phyloP scores from a whole-genome alignment of 1,140 invertebrate species.

The Bombus superbus region DNA sequence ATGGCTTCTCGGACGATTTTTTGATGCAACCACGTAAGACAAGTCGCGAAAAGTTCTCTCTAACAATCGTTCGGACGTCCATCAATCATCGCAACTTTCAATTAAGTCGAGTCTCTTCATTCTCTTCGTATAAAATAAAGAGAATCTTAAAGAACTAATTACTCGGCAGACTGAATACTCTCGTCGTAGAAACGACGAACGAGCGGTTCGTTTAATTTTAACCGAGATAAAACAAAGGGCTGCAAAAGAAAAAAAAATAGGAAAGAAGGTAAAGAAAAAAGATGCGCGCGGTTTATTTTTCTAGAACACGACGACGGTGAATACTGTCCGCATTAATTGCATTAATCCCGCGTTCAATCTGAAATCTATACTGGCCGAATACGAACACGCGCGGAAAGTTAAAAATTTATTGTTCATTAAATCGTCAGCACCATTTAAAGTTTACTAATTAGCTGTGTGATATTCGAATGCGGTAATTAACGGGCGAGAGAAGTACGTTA shows the following conservation, averaged over 20 bases:
- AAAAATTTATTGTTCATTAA: constrained; percentile 46
- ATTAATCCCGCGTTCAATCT: background rate
- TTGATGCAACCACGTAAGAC: background rate
- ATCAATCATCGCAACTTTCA: constrained; percentile 32
- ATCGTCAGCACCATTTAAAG: constrained; percentile 29
- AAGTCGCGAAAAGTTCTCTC: background rate
- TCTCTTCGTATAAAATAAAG: background rate
- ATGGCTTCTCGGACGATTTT: background rate
- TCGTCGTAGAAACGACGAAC: background rate
- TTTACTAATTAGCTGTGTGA: constrained; percentile 42
- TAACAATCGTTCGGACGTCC: background rate
- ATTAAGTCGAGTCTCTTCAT: background rate
- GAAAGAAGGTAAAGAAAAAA: too few relatives aligned
- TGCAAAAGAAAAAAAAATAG: background rate
- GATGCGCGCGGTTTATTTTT: background rate
- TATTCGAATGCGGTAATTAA: constrained; percentile 30
- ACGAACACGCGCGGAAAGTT: background rate
- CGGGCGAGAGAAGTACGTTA: constrained; percentile 1
- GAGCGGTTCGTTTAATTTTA: background rate
- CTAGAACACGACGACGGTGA: too few relatives aligned
- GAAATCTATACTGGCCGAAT: constrained; percentile 18
- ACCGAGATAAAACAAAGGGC: background rate
- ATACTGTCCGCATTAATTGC: background rate
- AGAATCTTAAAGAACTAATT: background rate
- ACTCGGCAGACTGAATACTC: background rate